These are phyloP conservation scores for Trichomycterus rosablanca DNA, from an alignment of 2,113 vertebrate species.

Conservation along the genomic window DNA sequence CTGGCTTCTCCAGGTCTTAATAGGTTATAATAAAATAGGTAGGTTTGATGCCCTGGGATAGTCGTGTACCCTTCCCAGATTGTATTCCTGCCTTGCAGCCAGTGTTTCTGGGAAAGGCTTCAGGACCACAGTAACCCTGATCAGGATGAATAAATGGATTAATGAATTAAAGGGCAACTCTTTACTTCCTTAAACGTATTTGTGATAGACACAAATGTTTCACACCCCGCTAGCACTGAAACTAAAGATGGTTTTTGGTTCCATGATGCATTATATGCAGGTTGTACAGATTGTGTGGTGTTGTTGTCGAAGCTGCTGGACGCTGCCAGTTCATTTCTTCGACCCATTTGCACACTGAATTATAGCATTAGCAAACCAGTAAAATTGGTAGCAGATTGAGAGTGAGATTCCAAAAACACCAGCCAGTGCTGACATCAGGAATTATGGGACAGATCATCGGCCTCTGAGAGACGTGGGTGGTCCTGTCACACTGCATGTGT, in stretches of 20 bases:
- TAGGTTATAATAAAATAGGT: no score
- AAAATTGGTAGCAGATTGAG: slow-evolving; percentile 39
- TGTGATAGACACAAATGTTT: neutral
- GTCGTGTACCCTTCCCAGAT: no score
- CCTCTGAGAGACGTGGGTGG: neutral
- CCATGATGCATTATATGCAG: neutral
- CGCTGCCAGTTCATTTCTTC: slow-evolving; percentile 29
- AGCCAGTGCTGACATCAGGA: slow-evolving; percentile 1
- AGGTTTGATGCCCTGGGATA: no score
- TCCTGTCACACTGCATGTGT: neutral
- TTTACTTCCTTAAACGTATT: neutral
- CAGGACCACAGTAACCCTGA: no score
- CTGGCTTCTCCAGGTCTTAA: no score
- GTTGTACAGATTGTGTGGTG: neutral
- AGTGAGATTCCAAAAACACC: slow-evolving; percentile 19
- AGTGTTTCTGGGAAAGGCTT: no score
- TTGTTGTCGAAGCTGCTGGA: neutral
- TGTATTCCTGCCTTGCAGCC: no score
- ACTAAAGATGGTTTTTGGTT: neutral
- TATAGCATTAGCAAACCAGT: slow-evolving; percentile 32
- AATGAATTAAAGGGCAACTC: no score
- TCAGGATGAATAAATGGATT: no score
- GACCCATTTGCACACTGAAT: slow-evolving; percentile 33
- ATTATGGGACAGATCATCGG: slow-evolving; percentile 1
- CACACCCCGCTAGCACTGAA: neutral